phyloP scores from a whole-genome alignment of 2,888 invertebrate species.

The Baccha elongata region DNA sequence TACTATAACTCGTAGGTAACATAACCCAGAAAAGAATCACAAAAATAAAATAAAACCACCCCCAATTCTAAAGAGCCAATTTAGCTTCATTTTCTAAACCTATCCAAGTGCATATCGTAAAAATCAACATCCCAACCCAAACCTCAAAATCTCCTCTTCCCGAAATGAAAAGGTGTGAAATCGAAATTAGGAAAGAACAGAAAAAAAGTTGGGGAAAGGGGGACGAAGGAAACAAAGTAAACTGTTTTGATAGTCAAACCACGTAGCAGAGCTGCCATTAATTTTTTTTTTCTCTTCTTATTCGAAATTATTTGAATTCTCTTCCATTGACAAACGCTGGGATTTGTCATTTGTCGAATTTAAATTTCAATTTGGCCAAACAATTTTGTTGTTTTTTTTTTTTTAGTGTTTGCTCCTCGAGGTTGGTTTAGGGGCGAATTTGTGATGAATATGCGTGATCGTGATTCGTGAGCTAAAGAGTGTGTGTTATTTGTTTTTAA shows the following conservation, averaged over 20 bases:
- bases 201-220: conserved; percentile 6
- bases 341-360: conserved; percentile 81
- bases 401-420: background rate
- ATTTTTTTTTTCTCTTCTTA: conserved; percentile 31
- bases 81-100: conserved; percentile 52
- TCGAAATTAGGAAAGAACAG: conserved; percentile 60
- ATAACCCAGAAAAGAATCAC: background rate
- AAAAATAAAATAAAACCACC: conserved; percentile 39
- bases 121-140: conserved; percentile 27
- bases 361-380: conserved; percentile 79
- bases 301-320: conserved; percentile 35
- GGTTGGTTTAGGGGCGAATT: conserved; percentile 14
- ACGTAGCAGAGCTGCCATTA: conserved; percentile 64
- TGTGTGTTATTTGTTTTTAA: conserved; percentile 17
- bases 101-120: conserved; percentile 63
- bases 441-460: conserved; percentile 35
- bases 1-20: conserved; percentile 11
- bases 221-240: conserved; percentile 37
- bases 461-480: conserved; percentile 1
- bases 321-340: conserved; percentile 60
- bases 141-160: background rate
- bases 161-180: conserved; percentile 66
- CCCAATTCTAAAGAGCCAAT: conserved; percentile 1
- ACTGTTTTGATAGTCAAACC: conserved; percentile 60
- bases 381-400: conserved; percentile 9